phyloP scores from a whole-genome alignment of 2,888 invertebrate genomes.

The Polydrusus pterygomalis region DNA sequence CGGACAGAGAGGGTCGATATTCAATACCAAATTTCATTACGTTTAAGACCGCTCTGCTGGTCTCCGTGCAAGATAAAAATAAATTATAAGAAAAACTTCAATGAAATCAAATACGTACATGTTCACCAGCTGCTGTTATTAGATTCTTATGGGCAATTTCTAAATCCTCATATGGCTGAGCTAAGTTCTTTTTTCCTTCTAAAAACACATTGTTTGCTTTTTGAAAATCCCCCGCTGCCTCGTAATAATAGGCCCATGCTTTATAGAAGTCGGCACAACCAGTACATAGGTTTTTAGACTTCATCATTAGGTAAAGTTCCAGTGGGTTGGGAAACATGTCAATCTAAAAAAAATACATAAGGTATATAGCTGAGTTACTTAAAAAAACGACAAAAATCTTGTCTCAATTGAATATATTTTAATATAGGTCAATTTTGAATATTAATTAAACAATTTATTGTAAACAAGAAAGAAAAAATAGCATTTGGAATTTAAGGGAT shows the following conservation, averaged over 20 bases:
- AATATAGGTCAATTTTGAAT: no score
- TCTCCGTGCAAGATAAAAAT: no score
- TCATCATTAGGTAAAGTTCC: slow-evolving; percentile 87
- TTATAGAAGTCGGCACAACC: slow-evolving; percentile 90
- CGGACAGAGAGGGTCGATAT: no score
- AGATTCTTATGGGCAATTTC: slow-evolving; percentile 78
- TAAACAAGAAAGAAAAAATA: no score
- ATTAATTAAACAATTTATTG: no score
- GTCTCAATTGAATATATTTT: no score
- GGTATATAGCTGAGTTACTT: no score
- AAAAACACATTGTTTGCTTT: slow-evolving; percentile 89
- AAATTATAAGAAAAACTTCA: no score
- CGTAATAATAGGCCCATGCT: slow-evolving; percentile 93
- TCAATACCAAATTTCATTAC: no score
- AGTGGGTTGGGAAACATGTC: slow-evolving; percentile 84
- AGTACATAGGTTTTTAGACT: slow-evolving; percentile 86
- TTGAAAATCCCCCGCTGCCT: slow-evolving; percentile 86
- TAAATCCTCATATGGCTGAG: slow-evolving; percentile 87
- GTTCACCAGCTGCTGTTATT: slow-evolving; percentile 69
- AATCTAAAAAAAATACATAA: slow-evolving; percentile 77
- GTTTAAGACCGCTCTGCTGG: no score
- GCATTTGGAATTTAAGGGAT: no score
- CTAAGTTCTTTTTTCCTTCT: slow-evolving; percentile 83
- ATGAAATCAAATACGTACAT: slow-evolving; percentile 61
- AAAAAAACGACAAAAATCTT: no score